Conservation (phyloP, 2,113 vertebrate species). For the Chamaetylas fuelleborni region DNA sequence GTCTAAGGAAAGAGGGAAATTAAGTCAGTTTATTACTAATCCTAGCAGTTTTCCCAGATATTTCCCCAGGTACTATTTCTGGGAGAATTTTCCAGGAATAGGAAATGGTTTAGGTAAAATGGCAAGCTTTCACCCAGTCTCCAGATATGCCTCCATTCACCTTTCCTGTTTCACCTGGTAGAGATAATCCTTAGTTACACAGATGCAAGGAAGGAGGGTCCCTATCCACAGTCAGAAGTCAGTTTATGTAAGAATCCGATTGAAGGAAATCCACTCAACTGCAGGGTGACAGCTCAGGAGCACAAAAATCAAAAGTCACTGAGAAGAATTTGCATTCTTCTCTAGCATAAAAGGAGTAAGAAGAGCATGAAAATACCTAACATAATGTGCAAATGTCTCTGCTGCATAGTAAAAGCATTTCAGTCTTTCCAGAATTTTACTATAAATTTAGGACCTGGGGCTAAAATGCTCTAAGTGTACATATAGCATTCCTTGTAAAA, state of each 20-base stretch:
- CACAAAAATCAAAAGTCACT: neutral
- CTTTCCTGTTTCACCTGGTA: neutral
- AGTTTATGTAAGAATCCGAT: neutral
- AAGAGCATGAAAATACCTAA: neutral
- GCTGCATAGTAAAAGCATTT: neutral
- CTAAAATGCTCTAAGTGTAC: neutral
- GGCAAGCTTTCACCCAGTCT: neutral
- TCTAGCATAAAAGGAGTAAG: neutral
- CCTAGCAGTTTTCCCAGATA: neutral
- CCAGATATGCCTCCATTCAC: neutral
- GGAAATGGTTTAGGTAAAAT: neutral
- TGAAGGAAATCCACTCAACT: neutral
- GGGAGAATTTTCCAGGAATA: neutral
- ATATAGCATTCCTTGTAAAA: neutral
- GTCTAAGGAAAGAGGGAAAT: constrained; percentile 71
- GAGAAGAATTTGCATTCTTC: neutral
- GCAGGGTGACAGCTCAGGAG: neutral
- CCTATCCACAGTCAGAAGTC: neutral
- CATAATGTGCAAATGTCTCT: neutral
- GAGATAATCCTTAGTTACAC: neutral
- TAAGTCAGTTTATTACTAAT: neutral
- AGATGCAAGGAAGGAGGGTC: neutral
- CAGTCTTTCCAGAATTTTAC: neutral
- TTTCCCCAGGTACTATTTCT: neutral
- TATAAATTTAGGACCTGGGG: neutral